These are phyloP conservation scores for Gymnobelideus leadbeateri DNA, from an alignment of 2,113 vertebrate species.

Conservation along the genomic window DNA sequence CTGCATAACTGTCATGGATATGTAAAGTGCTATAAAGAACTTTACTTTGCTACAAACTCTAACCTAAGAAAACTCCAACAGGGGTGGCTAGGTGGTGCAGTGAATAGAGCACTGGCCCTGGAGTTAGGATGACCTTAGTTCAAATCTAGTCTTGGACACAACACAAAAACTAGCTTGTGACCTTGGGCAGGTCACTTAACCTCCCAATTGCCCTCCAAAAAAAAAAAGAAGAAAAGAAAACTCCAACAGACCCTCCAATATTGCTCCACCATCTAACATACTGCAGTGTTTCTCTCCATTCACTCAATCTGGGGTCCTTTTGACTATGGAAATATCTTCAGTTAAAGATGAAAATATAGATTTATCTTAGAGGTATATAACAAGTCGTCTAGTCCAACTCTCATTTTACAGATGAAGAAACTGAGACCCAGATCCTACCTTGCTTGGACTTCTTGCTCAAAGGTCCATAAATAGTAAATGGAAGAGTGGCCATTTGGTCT, in stretches of 20 bases:
- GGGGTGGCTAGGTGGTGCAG: too few relatives aligned
- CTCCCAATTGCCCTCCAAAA: too few relatives aligned
- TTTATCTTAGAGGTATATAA: not conserved
- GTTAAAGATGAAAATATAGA: not conserved
- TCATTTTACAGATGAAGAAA: not conserved
- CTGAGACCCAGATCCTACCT: not conserved
- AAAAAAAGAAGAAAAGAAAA: too few relatives aligned
- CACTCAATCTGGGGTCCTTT: not conserved
- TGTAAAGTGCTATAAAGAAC: not conserved
- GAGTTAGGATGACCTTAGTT: too few relatives aligned
- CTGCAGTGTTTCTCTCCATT: constrained; percentile 2
- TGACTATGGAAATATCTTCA: not conserved
- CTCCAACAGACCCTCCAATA: not conserved
- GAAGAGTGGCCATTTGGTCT: not conserved
- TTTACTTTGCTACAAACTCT: not conserved
- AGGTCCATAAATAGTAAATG: not conserved
- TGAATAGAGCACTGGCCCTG: too few relatives aligned
- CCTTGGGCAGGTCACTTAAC: too few relatives aligned
- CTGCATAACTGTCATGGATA: not conserved
- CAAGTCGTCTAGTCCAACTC: not conserved
- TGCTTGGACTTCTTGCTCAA: not conserved
- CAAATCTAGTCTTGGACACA: too few relatives aligned
- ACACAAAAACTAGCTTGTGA: too few relatives aligned
- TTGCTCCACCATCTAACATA: not conserved
- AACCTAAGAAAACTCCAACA: not conserved